Evolutionary conservation across 2,113 vertebrate species (phyloP).

Genomic region (Microcebus ravelobensis): DNA sequence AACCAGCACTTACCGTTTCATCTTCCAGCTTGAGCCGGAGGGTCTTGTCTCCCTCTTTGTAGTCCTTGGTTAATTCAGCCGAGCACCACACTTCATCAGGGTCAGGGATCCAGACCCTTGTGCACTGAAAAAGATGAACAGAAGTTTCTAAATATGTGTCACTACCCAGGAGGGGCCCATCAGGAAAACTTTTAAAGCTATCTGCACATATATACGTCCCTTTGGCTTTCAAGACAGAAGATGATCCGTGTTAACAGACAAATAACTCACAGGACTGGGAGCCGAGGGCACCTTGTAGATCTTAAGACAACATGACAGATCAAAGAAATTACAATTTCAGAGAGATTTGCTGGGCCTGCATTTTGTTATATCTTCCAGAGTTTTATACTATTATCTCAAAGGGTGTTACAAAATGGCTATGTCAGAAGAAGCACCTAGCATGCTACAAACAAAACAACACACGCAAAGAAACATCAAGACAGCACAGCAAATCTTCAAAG

Average conservation of each 20-base stretch:
- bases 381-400: not conserved
- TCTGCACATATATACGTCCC: not conserved
- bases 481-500: not conserved
- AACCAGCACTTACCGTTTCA: slow-evolving; percentile 89
- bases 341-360: not conserved
- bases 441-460: not conserved
- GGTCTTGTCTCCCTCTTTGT: slow-evolving; percentile 90
- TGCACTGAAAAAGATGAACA: slow-evolving; percentile 86
- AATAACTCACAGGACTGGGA: not conserved
- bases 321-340: not conserved
- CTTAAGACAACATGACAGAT: not conserved
- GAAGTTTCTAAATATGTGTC: not conserved
- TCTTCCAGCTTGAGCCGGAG: slow-evolving; percentile 94
- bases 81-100: slow-evolving; percentile 94
- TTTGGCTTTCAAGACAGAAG: not conserved
- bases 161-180: fast-evolving
- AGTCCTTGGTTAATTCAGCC: slow-evolving; percentile 93
- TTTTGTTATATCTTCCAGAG: not conserved
- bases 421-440: too few species aligned
- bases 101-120: slow-evolving; percentile 97
- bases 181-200: not conserved
- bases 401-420: fast-evolving
- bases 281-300: not conserved
- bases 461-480: not conserved
- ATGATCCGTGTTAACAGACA: not conserved